Evolutionary conservation across 2,113 vertebrate genomes (phyloP).

Genomic region (Halichoeres trimaculatus): DNA sequence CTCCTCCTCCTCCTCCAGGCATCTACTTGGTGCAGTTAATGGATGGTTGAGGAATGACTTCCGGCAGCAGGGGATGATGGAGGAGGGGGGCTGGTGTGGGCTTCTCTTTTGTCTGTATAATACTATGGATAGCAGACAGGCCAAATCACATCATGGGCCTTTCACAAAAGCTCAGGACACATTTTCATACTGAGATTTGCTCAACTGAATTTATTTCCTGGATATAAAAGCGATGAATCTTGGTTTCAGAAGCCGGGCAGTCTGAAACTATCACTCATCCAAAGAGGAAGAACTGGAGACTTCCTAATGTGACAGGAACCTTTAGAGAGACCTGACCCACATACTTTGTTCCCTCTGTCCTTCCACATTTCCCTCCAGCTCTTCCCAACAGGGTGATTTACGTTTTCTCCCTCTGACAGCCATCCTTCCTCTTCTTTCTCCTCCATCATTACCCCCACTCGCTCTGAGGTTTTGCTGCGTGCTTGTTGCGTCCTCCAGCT

Average conservation of each 20-base stretch:
- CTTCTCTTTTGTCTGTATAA: constrained; percentile 70
- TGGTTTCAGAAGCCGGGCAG: constrained; percentile 46
- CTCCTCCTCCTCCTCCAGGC: constrained; percentile 65
- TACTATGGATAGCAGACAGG: constrained; percentile 57
- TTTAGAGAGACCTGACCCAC: constrained; percentile 41
- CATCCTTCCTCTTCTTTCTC: constrained; percentile 5
- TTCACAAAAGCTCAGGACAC: constrained; percentile 46
- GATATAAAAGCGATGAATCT: constrained; percentile 53
- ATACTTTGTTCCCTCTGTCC: constrained; percentile 21
- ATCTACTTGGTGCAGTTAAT: constrained; percentile 73
- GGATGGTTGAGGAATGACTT: constrained; percentile 70
- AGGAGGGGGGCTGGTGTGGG: constrained; percentile 22
- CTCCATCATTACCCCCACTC: constrained; percentile 34
- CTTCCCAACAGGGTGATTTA: constrained; percentile 28
- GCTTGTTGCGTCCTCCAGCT: constrained; percentile 32
- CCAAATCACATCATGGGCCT: constrained; percentile 58
- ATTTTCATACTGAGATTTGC: constrained; percentile 51
- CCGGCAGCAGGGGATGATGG: constrained; percentile 22
- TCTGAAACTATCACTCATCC: constrained; percentile 46
- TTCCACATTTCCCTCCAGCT: constrained; percentile 16
- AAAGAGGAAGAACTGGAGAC: constrained; percentile 25
- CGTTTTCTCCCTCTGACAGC: constrained; percentile 35
- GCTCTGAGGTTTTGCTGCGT: constrained; percentile 12
- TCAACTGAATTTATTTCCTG: constrained; percentile 45
- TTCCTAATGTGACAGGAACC: constrained; percentile 41